A percentile compares a stretch with the other conserved stretches of the same genome.
Conservation (phyloP, 2,797 vertebrate species). For the Pelobates cultripes region DNA sequence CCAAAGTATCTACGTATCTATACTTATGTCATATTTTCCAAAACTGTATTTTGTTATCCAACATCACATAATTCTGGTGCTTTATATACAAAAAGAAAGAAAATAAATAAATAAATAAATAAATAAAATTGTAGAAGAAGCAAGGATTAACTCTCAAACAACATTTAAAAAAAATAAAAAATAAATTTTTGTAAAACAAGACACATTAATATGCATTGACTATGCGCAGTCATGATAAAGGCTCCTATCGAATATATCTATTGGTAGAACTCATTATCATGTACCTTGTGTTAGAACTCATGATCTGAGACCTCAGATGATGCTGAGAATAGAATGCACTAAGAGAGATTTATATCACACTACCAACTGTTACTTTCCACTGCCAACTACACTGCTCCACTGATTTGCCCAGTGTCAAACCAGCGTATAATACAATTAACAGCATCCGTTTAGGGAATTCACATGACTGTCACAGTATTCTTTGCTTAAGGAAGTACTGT, state of each 20-base stretch:
- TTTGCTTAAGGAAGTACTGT: slow-evolving; percentile 46
- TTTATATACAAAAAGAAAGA: too few species aligned
- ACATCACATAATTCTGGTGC: too few species aligned
- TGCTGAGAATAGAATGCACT: slow-evolving; percentile 13
- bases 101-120: too few species aligned
- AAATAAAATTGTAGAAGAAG: too few species aligned
- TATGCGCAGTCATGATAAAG: slow-evolving; percentile 18
- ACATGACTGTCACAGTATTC: slow-evolving; percentile 54
- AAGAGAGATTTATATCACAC: slow-evolving; percentile 43
- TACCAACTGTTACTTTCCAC: slow-evolving; percentile 49
- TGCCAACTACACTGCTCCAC: slow-evolving; percentile 21
- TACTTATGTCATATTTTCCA: too few species aligned
- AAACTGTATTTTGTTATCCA: too few species aligned
- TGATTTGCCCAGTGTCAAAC: slow-evolving; percentile 32
- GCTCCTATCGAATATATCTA: slow-evolving; percentile 22
- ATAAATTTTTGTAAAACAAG: too few species aligned
- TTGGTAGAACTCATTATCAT: slow-evolving; percentile 20
- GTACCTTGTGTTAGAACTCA: slow-evolving; percentile 7
- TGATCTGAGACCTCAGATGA: slow-evolving; percentile 26
- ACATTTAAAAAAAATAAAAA: too few species aligned
- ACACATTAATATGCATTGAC: neutral
- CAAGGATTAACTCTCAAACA: too few species aligned
- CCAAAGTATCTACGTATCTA: too few species aligned
- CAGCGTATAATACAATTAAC: slow-evolving; percentile 50
- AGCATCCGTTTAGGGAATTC: slow-evolving; percentile 50